Conservation (phyloP, 2,113 vertebrate species). For the Eidolon helvum region DNA sequence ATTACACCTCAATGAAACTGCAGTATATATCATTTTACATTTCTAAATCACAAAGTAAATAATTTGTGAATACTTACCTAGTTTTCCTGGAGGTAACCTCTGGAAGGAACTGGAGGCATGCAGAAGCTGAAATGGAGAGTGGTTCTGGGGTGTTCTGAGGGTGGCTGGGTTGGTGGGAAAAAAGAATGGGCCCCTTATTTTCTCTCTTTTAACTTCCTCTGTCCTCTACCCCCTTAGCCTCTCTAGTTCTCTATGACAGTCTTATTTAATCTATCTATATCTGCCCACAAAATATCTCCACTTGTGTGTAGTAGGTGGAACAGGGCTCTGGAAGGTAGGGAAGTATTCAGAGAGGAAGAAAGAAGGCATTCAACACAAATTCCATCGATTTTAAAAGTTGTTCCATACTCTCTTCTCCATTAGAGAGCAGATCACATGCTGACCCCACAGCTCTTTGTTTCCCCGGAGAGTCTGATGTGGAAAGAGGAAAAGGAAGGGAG, state of each 20-base stretch:
- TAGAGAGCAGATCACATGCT: background rate
- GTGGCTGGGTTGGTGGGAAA: too few species aligned
- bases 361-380: background rate
- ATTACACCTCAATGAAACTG: slow-evolving; percentile 24
- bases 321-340: background rate
- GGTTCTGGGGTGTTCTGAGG: background rate
- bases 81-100: background rate
- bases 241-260: background rate
- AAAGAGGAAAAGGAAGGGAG: background rate
- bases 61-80: background rate
- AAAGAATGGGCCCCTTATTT: background rate
- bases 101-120: background rate
- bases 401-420: background rate
- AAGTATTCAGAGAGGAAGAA: background rate
- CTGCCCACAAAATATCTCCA: background rate
- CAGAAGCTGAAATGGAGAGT: background rate
- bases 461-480: accelerated
- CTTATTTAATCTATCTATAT: background rate
- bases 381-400: background rate
- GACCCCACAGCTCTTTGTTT: background rate
- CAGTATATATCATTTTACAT: background rate
- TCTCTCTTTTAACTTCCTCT: background rate
- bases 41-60: slow-evolving; percentile 12
- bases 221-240: accelerated
- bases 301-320: background rate